phyloP scores from a whole-genome alignment of 2,888 invertebrate genomes.

The Eueremaeus valkanovi region DNA sequence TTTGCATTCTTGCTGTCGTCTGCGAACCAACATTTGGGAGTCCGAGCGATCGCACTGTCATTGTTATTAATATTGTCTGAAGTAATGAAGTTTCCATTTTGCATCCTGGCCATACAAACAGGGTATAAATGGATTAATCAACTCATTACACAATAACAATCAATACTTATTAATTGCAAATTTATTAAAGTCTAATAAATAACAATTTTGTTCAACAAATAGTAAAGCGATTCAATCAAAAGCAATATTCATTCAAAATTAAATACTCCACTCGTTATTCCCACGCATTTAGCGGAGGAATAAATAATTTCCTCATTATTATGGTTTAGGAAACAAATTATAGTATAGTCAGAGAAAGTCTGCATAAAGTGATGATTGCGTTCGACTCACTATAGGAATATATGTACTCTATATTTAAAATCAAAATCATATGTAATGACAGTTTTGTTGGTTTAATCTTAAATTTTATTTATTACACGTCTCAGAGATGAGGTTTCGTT shows the following conservation, averaged over 20 bases:
- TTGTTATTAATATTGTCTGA: conserved; percentile 22
- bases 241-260: conserved; percentile 2
- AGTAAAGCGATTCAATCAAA: background rate
- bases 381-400: too few relatives aligned
- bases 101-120: conserved; percentile 9
- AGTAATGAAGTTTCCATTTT: conserved; percentile 10
- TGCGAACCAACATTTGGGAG: background rate
- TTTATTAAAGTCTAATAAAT: too few relatives aligned
- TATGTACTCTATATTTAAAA: too few relatives aligned
- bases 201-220: background rate
- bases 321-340: background rate
- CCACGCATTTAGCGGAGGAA: conserved; percentile 12
- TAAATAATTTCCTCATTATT: conserved; percentile 27
- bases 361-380: too few relatives aligned
- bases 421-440: too few relatives aligned
- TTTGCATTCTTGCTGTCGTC: background rate
- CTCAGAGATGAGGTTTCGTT: too few relatives aligned
- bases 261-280: background rate
- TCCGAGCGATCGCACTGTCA: background rate
- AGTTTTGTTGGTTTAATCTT: too few relatives aligned
- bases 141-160: too few relatives aligned
- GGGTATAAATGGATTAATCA: too few relatives aligned
- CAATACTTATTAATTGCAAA: too few relatives aligned
- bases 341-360: background rate
- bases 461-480: too few relatives aligned